Percentiles rank a stretch among this genome's conserved stretches.
phyloP scores from a whole-genome alignment of 2,797 vertebrate species.

The Esox lucius region DNA sequence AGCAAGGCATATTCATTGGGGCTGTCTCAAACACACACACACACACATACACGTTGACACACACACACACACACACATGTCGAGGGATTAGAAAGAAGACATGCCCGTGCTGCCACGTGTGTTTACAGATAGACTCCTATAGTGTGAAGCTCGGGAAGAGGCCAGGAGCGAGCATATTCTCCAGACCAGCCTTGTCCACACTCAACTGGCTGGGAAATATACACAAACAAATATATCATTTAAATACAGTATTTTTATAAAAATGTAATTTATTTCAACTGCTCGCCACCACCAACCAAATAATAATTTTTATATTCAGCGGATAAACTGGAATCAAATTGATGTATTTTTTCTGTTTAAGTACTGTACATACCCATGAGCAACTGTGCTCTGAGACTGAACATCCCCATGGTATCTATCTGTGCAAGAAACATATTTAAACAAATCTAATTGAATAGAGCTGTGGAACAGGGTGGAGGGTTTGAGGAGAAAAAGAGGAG shows the following conservation, averaged over 20 bases:
- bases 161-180: no score
- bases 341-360: neutral
- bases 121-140: no score
- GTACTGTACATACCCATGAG: constrained; percentile 11
- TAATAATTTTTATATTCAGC: neutral
- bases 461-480: constrained; percentile 12
- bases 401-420: constrained; percentile 21
- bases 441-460: constrained; percentile 43
- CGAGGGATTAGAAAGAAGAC: neutral
- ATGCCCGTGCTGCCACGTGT: no score
- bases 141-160: no score
- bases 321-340: neutral
- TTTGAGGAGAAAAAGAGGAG: constrained; percentile 30
- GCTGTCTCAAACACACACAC: neutral
- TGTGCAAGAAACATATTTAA: neutral
- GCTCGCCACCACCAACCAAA: neutral
- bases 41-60: constrained; percentile 7
- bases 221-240: no score
- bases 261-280: no score
- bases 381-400: neutral
- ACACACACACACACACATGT: constrained; percentile 9
- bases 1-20: constrained; percentile 23
- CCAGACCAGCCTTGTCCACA: no score
- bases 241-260: no score
- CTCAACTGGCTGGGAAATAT: no score